Conservation (phyloP, 2,113 vertebrate genomes). For the Triplophysa rosa region DNA sequence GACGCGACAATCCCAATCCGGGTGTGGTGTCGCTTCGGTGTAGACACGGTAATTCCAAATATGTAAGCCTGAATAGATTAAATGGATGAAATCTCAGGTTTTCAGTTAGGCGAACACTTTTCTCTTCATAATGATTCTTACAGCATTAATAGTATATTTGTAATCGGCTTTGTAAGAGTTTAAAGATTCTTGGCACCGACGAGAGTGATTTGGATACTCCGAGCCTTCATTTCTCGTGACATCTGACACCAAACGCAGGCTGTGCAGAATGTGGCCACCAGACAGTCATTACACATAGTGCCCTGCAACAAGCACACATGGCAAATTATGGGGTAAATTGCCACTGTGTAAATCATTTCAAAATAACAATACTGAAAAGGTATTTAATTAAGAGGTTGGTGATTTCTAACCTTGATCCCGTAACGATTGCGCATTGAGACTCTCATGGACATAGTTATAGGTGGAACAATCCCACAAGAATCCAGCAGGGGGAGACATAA, state of each 20-base stretch:
- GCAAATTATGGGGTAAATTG: too few relatives aligned
- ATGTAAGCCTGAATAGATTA: too few relatives aligned
- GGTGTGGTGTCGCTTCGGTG: too few relatives aligned
- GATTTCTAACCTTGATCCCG: slow-evolving; percentile 65
- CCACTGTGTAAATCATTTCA: background rate
- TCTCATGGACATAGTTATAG: slow-evolving; percentile 66
- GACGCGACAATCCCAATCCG: too few relatives aligned
- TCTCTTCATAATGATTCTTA: background rate
- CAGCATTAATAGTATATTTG: background rate
- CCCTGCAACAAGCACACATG: slow-evolving; percentile 35
- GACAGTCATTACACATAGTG: slow-evolving; percentile 55
- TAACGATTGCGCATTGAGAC: slow-evolving; percentile 72
- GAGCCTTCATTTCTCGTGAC: slow-evolving; percentile 52
- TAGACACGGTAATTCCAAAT: too few relatives aligned
- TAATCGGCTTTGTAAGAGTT: background rate
- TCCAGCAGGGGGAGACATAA: slow-evolving; percentile 74
- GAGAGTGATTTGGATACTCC: slow-evolving; percentile 49
- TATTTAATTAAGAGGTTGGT: background rate
- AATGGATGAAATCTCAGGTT: too few relatives aligned
- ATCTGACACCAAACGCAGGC: slow-evolving; percentile 58
- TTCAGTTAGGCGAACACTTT: background rate
- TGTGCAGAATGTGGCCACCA: slow-evolving; percentile 41
- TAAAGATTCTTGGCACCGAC: slow-evolving; percentile 17
- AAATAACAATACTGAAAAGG: background rate
- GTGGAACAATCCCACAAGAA: slow-evolving; percentile 39